Conservation (phyloP, 1,140 invertebrate genomes). For the Condylostylus longicornis region DNA sequence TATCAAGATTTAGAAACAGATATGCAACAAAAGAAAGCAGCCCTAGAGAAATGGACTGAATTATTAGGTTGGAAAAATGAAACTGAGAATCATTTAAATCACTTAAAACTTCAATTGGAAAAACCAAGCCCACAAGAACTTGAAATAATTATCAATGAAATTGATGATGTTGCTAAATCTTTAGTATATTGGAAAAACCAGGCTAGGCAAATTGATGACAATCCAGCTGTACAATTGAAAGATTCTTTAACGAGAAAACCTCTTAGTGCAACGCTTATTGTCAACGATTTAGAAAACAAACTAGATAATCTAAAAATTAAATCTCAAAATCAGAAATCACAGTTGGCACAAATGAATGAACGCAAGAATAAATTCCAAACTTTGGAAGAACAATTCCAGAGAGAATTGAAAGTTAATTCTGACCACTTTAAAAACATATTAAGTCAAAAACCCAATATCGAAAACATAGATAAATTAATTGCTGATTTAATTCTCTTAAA, state of each 20-base stretch:
- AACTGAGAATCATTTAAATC: constrained; percentile 60
- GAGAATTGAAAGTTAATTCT: constrained; percentile 42
- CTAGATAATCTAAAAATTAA: constrained; percentile 46
- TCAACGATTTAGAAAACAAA: constrained; percentile 55
- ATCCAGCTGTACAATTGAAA: constrained; percentile 46
- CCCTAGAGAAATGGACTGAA: constrained; percentile 69
- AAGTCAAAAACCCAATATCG: constrained; percentile 21
- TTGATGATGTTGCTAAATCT: constrained; percentile 47
- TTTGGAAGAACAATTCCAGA: constrained; percentile 45
- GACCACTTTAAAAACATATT: constrained; percentile 39
- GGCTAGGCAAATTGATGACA: constrained; percentile 49
- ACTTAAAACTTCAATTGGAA: constrained; percentile 64
- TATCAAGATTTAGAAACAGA: constrained; percentile 64
- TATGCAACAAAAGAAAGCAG: constrained; percentile 54
- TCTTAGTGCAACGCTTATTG: constrained; percentile 47
- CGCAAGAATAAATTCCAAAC: constrained; percentile 53
- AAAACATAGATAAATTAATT: constrained; percentile 32
- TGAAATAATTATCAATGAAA: constrained; percentile 47
- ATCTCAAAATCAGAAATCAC: constrained; percentile 46
- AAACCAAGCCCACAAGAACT: constrained; percentile 48
- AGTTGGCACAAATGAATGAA: constrained; percentile 48
- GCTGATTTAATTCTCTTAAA: constrained; percentile 25
- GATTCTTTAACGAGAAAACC: constrained; percentile 51
- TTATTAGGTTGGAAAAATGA: constrained; percentile 68
- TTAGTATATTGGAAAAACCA: constrained; percentile 52